Base-by-base conservation (phyloP, 1,140 invertebrate species). In the Camponotus pennsylvanicus region DNA sequence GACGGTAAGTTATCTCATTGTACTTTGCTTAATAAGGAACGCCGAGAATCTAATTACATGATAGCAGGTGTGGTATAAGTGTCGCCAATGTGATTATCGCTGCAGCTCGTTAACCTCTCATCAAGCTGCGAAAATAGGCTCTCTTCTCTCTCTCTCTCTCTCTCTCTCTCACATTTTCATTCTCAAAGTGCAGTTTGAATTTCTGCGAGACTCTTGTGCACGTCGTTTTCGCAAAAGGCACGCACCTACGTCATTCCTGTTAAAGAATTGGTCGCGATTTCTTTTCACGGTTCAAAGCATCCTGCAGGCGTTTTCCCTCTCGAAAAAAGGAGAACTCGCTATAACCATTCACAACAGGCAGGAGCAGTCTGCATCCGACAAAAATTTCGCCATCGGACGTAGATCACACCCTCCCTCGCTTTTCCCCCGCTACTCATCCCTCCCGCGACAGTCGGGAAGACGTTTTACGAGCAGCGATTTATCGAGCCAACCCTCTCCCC, bases 391-490 rank as follows among this genome's bases (percentile, higher is more conserved):
- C 83, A 77, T 89, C 61, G 88, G 86, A 91, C 70, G 77, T 89
- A 76, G 73, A 84, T 82, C 73, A 71, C 73, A 80, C 27, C 87
- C 59, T 8, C 84, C 67, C 32, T 3, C 64, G 27, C 59, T 42
- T 42, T 67, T 34, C 45, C 21, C 76, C 52, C 71, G 70, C 80
- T 83, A 66, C 86, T 59, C 76, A 32, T 66, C 49, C 57, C 69
- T 63, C 66, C 70, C 21, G 49, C 85, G 82, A 85, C 90, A 69
- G 73, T 45, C 71, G 88, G 82, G 82, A 87, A 69, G 87, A 89
- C 89, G 88, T 88, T 92, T 92, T 92, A 92, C 92, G 90, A 89
- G 78, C 91, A 86, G 80, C 89, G 91, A 92, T 92, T 92, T 92
- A 92, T 92, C 90, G 90, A 90, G 59, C 89, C 73, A 84, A 67